These are phyloP conservation scores for Oncorhynchus nerka DNA, from an alignment of 2,113 vertebrate genomes.

Conservation along the genomic window DNA sequence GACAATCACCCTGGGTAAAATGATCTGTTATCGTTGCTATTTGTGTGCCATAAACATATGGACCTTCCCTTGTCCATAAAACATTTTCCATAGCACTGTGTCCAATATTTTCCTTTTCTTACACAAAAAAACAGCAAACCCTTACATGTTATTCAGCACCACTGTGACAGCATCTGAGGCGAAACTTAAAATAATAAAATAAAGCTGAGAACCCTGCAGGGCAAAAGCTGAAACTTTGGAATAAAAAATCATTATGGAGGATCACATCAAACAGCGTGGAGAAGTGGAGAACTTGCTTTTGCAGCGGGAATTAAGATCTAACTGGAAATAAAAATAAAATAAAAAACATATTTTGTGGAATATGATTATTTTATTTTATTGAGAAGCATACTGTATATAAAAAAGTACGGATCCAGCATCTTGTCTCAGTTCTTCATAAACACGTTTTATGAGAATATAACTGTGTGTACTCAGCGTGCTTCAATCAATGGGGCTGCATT, in stretches of 20 bases:
- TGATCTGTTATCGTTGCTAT: conserved; percentile 12
- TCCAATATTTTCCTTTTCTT: conserved; percentile 48
- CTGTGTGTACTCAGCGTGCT: background rate
- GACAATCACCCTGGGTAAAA: conserved; percentile 28
- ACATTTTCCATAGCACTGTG: conserved; percentile 39
- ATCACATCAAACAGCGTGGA: conserved; percentile 61
- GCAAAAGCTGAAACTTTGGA: conserved; percentile 59
- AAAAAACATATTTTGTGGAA: conserved; percentile 27
- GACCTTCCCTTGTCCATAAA: conserved; percentile 6
- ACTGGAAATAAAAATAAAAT: conserved; percentile 19
- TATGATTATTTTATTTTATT: conserved; percentile 30
- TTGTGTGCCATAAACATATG: conserved; percentile 38
- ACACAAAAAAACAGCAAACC: conserved; percentile 39
- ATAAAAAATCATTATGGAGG: conserved; percentile 63
- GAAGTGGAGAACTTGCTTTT: conserved; percentile 55
- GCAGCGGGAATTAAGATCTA: conserved; percentile 62
- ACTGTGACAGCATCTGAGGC: conserved; percentile 44
- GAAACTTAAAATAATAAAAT: conserved; percentile 59
- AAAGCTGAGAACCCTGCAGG: conserved; percentile 58
- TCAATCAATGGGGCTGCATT: background rate
- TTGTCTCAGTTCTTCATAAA: conserved; percentile 10
- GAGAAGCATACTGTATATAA: conserved; percentile 5
- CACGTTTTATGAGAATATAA: background rate
- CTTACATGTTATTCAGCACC: conserved; percentile 53
- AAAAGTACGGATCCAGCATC: conserved; percentile 31